A percentile compares a stretch with the other conserved stretches of the same genome.
Evolutionary conservation across 1,140 invertebrate genomes (phyloP).

Genomic region (Halyomorpha halys): DNA sequence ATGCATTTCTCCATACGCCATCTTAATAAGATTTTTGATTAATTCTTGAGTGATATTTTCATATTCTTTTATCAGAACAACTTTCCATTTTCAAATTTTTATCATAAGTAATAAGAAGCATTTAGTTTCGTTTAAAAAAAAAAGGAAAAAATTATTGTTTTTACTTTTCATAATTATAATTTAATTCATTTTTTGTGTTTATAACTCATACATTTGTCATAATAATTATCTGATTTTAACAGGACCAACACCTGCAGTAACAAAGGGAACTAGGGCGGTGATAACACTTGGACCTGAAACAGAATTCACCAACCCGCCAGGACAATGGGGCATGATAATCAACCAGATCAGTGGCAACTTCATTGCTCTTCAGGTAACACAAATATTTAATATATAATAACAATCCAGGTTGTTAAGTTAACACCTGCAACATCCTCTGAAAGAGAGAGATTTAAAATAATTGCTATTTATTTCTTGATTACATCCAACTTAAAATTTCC

Average conservation of each 20-base stretch:
- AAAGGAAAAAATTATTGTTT: too few species aligned
- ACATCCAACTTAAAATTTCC: not conserved
- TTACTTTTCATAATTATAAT: too few species aligned
- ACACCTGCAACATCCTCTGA: too few species aligned
- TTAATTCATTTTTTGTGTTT: constrained; percentile 21
- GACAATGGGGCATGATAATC: constrained; percentile 43
- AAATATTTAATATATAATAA: not conserved
- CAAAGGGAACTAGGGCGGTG: constrained; percentile 46
- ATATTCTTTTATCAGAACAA: too few species aligned
- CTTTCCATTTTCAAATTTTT: too few species aligned
- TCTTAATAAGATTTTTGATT: too few species aligned
- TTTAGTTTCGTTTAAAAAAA: too few species aligned
- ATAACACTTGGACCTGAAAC: constrained; percentile 39
- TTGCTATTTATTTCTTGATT: not conserved
- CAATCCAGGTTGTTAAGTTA: too few species aligned
- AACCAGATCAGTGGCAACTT: constrained; percentile 41
- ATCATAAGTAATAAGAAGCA: too few species aligned
- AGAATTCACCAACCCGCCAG: constrained; percentile 35
- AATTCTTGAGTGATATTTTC: too few species aligned
- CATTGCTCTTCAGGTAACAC: constrained; percentile 42
- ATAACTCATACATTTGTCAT: constrained; percentile 30
- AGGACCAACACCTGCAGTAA: constrained; percentile 47
- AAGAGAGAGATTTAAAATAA: constrained; percentile 3
- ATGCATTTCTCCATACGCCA: too few species aligned
- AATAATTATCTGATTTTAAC: constrained; percentile 28